A percentile compares a stretch with the other conserved stretches of the same genome.
Evolutionary conservation across 2,888 invertebrate genomes (phyloP).

Genomic region (Tetrapedia diversipes): DNA sequence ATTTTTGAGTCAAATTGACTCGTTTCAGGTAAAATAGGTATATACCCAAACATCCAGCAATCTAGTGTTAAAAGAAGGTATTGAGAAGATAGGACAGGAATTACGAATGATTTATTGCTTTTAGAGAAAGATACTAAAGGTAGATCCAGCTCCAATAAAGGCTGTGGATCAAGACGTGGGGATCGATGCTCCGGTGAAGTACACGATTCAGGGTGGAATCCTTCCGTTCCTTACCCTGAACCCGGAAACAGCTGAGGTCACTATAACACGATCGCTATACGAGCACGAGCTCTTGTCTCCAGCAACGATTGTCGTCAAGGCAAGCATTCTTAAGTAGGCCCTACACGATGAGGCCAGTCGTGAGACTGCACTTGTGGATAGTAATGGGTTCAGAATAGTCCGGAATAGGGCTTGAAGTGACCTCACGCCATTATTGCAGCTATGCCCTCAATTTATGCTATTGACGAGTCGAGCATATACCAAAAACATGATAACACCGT

Average conservation of each 20-base stretch:
- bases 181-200: constrained; percentile 89
- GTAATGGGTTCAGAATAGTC: too few species aligned
- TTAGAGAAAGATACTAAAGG: constrained; percentile 86
- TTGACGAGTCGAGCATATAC: too few species aligned
- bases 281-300: constrained; percentile 87
- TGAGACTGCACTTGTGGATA: too few species aligned
- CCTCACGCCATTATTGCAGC: too few species aligned
- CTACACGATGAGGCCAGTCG: too few species aligned
- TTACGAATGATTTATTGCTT: background rate
- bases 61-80: background rate
- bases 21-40: too few species aligned
- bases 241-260: constrained; percentile 86
- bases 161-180: constrained; percentile 93
- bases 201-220: constrained; percentile 87
- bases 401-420: too few species aligned
- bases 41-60: too few species aligned
- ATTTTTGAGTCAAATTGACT: too few species aligned
- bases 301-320: constrained; percentile 91
- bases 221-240: constrained; percentile 87
- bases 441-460: too few species aligned
- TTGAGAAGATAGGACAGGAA: background rate
- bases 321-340: constrained; percentile 79
- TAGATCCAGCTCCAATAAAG: constrained; percentile 89
- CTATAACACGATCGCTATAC: constrained; percentile 85
- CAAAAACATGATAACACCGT: too few species aligned